Base-by-base conservation (phyloP, 2,113 vertebrate genomes). In the Phalacrocorax carbo region DNA sequence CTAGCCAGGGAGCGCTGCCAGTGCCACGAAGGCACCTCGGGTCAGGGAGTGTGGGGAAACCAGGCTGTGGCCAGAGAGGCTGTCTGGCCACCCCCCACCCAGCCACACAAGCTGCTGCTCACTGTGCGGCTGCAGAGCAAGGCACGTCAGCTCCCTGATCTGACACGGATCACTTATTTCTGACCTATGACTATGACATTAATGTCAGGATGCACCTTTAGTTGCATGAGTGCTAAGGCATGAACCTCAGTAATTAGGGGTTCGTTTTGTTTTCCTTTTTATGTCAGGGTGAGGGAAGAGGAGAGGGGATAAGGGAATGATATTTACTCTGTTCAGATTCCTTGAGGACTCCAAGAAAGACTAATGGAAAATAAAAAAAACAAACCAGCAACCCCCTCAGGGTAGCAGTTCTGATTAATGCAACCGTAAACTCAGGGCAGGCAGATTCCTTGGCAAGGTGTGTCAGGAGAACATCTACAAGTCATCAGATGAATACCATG, bases 381-480 rank as follows among this genome's bases (percentile, higher is more conserved):
- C 46, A 68, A 60, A 3, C 4, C 15, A 58, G 21, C n/a, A 55
- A 32, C 4, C 9, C 4, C 57, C 9, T 15, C 42, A 49, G 65
- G 30, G 91, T 27, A 32, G 16, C 25, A 64, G 14, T 68, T 93
- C 73, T 72, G 54, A 73, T 61, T 82, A 90, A 61, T 58, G 27
- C 75, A 91, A 73, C n/a, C 34, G 82, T 90, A 36, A 96, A 94
- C 61, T 79, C 30, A 49, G 34, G 44, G 58, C 58, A 95, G 54
- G 78, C 87, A 82, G 94, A 94, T 96, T 97, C 96, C 66, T 96
- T 77, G 87, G 82, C 48, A 90, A 96, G 93, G 93, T 93, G 94
- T 89, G 94, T 96, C 92, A 90, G 49, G 25, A 91, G 87, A 91
- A 82, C 25, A 96, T 69, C 66, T 61, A 87, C 40, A 82, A 85